Evolutionary conservation across 2,888 invertebrate genomes (phyloP), one percentile per base, ranked within the genome.

Genomic region (Saturnia japonica): DNA sequence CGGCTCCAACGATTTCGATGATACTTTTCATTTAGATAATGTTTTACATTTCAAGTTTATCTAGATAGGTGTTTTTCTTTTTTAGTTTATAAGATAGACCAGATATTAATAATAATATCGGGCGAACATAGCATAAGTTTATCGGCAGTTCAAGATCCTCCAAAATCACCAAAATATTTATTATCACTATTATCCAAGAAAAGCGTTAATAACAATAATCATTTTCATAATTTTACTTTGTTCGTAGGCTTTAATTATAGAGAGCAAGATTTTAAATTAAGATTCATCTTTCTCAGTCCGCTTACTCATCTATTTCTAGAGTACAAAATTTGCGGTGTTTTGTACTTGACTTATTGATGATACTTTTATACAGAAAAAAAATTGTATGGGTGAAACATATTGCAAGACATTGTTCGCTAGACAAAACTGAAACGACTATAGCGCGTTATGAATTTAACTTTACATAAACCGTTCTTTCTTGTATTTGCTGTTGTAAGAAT

Each of bases 401-500:
- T 25, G 57, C 28, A 60, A 60, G 25, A 60, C 28, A 60, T 60
- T 60, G 57, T 60, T 60, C 57, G 25, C 57, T 60, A 14, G 28
- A 28, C 8, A 28, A 28, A 12, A 60, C 28, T 28, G 19, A 25
- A 60, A 60, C 22, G 57, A 60, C 25, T 60, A 54, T 11, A 54
- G 22, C 22, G 22, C 11, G 22, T 54, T n/a, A 54, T 22, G 8
- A 54, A 54, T 54, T n/a, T 22, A 54, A 9, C 22, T 54, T 54
- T 54, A 22, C 22, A n/a, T 22, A 54, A 54, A n/a, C 22, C 9
- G 54, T 22, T 54, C 1, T 11, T 1, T 54, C 7, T 54, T 54
- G 19, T 22, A 34, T 22, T 9, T 22, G n/a, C 1, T 54, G n/a
- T 54, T 54, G n/a, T 22, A n/a, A 2, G 11, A 11, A 22, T 54